Conservation (phyloP, 2,797 vertebrate species). For the Sebastolobus alascanus region DNA sequence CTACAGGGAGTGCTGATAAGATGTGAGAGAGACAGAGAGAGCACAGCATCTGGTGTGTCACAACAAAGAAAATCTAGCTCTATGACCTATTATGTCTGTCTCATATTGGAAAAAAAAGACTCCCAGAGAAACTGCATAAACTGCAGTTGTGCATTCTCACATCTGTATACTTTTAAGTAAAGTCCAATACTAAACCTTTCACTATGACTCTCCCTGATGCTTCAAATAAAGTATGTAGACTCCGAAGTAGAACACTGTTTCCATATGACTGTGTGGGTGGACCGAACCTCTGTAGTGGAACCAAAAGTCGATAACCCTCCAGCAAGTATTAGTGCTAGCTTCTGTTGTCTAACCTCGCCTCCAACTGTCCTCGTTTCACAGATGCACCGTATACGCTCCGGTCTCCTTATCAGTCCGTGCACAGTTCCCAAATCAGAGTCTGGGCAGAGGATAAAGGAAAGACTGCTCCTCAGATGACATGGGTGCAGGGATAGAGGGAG, state of each 20-base stretch:
- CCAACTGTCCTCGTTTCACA: slow-evolving; percentile 24
- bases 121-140: neutral
- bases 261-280: slow-evolving; percentile 30
- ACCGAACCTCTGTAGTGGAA: slow-evolving; percentile 39
- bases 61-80: slow-evolving; percentile 4
- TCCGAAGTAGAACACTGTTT: slow-evolving; percentile 29
- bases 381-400: neutral
- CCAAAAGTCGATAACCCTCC: slow-evolving; percentile 39
- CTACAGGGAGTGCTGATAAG: neutral
- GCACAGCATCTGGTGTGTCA: slow-evolving; percentile 12
- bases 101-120: neutral
- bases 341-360: slow-evolving; percentile 36
- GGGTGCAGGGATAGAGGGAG: slow-evolving; percentile 15
- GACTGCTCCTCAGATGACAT: slow-evolving; percentile 40
- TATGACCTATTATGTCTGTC: slow-evolving; percentile 9
- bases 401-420: slow-evolving; percentile 50
- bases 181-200: slow-evolving; percentile 1
- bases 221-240: slow-evolving; percentile 21
- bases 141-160: neutral
- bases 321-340: slow-evolving; percentile 40
- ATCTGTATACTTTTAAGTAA: neutral
- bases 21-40: slow-evolving; percentile 5
- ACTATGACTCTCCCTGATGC: slow-evolving; percentile 4
- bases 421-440: slow-evolving; percentile 62
- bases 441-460: slow-evolving; percentile 53